Evolutionary conservation across 2,888 invertebrate genomes (phyloP), one percentile per base, ranked within the genome.

Genomic region (Achlya flavicornis): DNA sequence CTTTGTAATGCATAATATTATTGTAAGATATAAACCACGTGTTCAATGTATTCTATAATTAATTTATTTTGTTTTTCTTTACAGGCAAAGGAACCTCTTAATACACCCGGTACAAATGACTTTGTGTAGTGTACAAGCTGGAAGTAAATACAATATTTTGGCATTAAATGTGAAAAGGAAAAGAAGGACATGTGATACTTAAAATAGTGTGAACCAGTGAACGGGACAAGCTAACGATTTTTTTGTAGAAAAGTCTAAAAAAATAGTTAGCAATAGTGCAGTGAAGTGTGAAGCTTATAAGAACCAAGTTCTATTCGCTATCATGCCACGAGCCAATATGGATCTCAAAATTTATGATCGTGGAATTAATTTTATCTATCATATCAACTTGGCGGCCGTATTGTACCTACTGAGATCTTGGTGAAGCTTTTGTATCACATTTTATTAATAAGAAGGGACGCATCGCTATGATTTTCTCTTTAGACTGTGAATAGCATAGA

Each of bases 71-170:
- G 68, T 83, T 85, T 89, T 89, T 85, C 76, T 86, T 96, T 95
- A 14, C 95, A 97, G 97, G 97, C 96, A 83, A 96, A 96, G 94
- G 96, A 97, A 94, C 97, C 97, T 75, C 95, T 97, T 87, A 97
- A 96, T 80, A 96, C 95, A 89, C 95, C 96, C 84, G 96, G 96
- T 88, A 96, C 96, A 87, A 96, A 96, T 91, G 97, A 97, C 84
- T 97, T 96, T 94, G 97, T 97, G 94, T 97, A 94, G 89, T 92
- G 88, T 84, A 68, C 83, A 81, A 81, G 87, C 88, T 66, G 92
- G 93, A 78, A 93, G 93, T 85, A 90, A 93, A 90, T 93, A 92
- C 84, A 83, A 86, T 84, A 88, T 87, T 85, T 84, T 93, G 81
- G 91, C 91, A 78, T 86, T 93, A 81, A 89, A 92, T 89, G 92